A percentile compares a stretch with the other conserved stretches of the same genome.
These are phyloP conservation scores for Cremastinae sp. DNA, from an alignment of 2,888 invertebrate species.

Conservation along the genomic window DNA sequence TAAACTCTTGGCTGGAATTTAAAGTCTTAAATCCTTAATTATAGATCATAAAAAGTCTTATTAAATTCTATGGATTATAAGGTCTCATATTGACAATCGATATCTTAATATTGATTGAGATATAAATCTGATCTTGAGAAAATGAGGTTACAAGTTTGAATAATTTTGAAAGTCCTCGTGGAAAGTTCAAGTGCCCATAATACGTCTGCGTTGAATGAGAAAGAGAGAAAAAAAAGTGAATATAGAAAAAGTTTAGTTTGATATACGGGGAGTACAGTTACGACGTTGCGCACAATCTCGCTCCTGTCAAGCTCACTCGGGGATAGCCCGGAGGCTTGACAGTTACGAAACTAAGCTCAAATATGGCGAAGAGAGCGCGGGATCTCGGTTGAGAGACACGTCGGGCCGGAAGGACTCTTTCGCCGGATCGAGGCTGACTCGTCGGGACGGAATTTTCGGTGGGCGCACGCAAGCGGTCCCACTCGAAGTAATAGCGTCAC, in stretches of 20 bases:
- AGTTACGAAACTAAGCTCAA: conserved; percentile 59
- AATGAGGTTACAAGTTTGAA: too few relatives aligned
- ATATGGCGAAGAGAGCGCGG: conserved; percentile 8
- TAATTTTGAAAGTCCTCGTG: too few relatives aligned
- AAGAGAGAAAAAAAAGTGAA: background rate
- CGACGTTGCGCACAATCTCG: conserved; percentile 52
- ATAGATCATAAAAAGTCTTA: too few relatives aligned
- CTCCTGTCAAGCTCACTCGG: conserved; percentile 62
- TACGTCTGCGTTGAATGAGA: background rate
- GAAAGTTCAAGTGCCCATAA: too few relatives aligned
- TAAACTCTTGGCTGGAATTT: too few relatives aligned
- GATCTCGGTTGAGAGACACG: background rate
- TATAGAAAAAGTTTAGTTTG: conserved; percentile 13
- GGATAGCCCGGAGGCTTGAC: conserved; percentile 41
- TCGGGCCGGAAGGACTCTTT: background rate
- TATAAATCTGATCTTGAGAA: too few relatives aligned
- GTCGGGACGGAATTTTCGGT: conserved; percentile 1
- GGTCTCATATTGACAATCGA: too few relatives aligned
- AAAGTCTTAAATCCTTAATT: too few relatives aligned
- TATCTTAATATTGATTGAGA: too few relatives aligned
- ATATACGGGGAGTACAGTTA: conserved; percentile 15
- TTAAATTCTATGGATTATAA: too few relatives aligned
- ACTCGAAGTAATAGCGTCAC: conserved; percentile 55
- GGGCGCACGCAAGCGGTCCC: conserved; percentile 23
- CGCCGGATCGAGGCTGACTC: background rate